These are phyloP conservation scores for Platysteira castanea DNA, from an alignment of 2,113 vertebrate species.

Conservation along the genomic window DNA sequence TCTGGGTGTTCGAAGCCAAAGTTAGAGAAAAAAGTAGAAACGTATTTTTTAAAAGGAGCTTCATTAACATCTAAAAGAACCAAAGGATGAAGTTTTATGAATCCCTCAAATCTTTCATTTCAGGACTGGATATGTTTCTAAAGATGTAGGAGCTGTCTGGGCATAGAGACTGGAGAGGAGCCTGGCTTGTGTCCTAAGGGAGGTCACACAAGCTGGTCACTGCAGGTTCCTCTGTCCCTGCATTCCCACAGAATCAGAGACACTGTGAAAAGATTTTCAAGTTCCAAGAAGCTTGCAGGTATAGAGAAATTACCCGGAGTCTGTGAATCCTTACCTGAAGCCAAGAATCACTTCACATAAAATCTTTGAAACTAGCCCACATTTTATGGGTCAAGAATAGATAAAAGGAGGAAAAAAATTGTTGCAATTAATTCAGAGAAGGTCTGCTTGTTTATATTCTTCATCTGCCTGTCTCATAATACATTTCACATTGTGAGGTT, in stretches of 20 bases:
- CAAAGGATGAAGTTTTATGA: not conserved
- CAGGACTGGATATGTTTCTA: not conserved
- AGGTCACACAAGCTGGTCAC: not conserved
- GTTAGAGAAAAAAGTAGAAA: not conserved
- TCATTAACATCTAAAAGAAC: not conserved
- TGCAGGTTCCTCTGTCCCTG: not conserved
- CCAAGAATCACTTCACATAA: not conserved
- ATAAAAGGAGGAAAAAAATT: not conserved
- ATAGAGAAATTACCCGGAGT: not conserved
- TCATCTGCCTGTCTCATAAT: not conserved
- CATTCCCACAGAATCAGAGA: not conserved
- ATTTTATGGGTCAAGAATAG: not conserved
- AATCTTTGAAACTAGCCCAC: not conserved
- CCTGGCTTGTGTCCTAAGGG: not conserved
- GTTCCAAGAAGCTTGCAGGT: not conserved
- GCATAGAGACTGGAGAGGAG: not conserved
- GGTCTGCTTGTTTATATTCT: not conserved
- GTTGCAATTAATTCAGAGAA: not conserved
- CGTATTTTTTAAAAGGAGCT: not conserved
- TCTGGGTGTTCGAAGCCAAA: not conserved
- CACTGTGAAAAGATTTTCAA: not conserved
- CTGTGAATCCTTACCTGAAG: not conserved
- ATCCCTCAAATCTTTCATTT: not conserved
- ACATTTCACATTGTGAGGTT: not conserved
- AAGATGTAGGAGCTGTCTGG: not conserved